Evolutionary conservation across 2,888 invertebrate genomes (phyloP), one percentile per base, ranked within the genome.

Genomic region (Microctonus hyperodae): DNA sequence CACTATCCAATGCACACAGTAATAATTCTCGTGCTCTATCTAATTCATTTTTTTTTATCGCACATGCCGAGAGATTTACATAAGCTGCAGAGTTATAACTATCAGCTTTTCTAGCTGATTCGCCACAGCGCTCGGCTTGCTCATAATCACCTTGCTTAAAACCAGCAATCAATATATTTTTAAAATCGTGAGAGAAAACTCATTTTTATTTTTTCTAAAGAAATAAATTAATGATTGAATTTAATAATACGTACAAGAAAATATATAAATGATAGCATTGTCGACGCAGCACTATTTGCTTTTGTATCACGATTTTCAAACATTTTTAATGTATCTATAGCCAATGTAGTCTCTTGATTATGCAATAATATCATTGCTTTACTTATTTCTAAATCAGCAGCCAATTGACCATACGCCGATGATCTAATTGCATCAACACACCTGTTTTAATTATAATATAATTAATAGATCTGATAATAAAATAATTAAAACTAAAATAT

Each of bases 371-470:
- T 93, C 70, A 95, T 90, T 0, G 95, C 95, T 84, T 96, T 96
- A 84, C 94, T 95, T 71, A 96, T 91, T 85, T 97, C 96, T 73
- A 97, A 85, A 86, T 93, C 97, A 75, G 91, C 92, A 51, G 94
- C 96, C 72, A 95, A 87, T 81, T 89, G 89, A 40, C 91, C 89
- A 77, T 92, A 94, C 81, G 90, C 91, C n/a, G 97, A 96, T 56
- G 92, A 91, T 81, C 96, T 95, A 60, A 98, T 93, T 23, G 94
- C 91, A 75, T 97, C 96, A 62, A 97, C 94, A 84, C 98, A 98
- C 97, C 97, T 97, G 25, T 53, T 22, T 28, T 58, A 50, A 16
- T 16, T 3, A 1, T 31, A 56, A 50, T 23, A 44, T 44, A 55
- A 31, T 68, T 13, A 28, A 25, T 64, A 20, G 9, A 56, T n/a